Percentiles rank a stretch among this genome's conserved stretches.
phyloP scores from a whole-genome alignment of 2,113 vertebrate genomes.

The Hylia prasina region DNA sequence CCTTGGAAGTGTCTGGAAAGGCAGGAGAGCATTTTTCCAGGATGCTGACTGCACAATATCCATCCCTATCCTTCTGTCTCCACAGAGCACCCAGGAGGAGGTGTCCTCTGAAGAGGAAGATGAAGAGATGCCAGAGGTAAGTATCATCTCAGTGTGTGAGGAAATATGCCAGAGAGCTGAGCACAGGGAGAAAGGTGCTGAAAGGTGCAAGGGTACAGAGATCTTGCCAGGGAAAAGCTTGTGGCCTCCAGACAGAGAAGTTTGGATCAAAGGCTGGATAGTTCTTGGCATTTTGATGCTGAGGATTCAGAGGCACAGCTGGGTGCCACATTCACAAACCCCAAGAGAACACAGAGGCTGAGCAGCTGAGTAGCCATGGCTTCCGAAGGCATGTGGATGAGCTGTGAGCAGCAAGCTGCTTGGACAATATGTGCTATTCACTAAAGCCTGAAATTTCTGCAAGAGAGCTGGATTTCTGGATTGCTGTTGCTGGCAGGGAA shows the following conservation, averaged over 20 bases:
- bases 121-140: constrained; percentile 80
- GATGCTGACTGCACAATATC: background rate
- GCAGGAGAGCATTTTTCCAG: constrained; percentile 7
- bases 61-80: background rate
- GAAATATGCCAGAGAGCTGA: accelerated
- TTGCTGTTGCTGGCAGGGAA: background rate
- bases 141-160: background rate
- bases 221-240: background rate
- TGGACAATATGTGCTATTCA: background rate
- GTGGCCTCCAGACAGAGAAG: background rate
- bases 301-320: background rate
- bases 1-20: accelerated
- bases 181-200: background rate
- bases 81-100: constrained; percentile 74
- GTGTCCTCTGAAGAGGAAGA: constrained; percentile 80
- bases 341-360: background rate
- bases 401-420: background rate
- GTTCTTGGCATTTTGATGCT: background rate
- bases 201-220: background rate
- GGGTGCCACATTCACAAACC: background rate
- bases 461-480: accelerated
- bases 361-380: accelerated
- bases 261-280: background rate
- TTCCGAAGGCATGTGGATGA: accelerated
- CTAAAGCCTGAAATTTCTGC: background rate